Base-by-base conservation (phyloP, 2,113 vertebrate genomes). In the Lamprotornis superbus region DNA sequence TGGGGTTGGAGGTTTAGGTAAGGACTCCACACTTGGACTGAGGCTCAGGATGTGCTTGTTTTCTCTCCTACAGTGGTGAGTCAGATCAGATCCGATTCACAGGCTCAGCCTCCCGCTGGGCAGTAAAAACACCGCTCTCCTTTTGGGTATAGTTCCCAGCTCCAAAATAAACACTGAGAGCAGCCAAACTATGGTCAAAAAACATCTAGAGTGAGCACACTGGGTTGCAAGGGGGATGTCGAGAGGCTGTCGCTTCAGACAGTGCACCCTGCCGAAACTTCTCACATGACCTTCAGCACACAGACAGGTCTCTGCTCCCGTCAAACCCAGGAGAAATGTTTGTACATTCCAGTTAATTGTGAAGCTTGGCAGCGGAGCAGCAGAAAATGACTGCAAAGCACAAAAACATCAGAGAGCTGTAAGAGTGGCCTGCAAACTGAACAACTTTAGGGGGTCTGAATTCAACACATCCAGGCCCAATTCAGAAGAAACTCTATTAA, bases 1-100 rank as follows among this genome's bases (percentile, higher is more conserved):
- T 81, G 70, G 85, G 83, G 79, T 73, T 78, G 61, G 95, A 30
- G 79, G 60, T 87, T 95, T 97, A 90, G 91, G 93, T 94, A 75
- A 96, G 92, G 95, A 95, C 92, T 96, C 68, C 65, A 49, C 61
- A 52, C 64, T 95, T 94, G 95, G 92, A 83, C 30, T 1, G 23
- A 92, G 79, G 86, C 83, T 95, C 93, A 95, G 94, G 95, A 96
- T 93, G 71, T 96, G 81, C 95, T 96, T 96, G 93, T 97, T 97
- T 97, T 96, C 94, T 95, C 94, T 94, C 83, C 85, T 89, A 27
- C 79, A 96, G 90, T 33, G 68, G 92, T 96, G 95, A 97, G 79
- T 95, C 96, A 97, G 95, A 96, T 93, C 88, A 89, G 90, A 93
- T 96, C 93, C 6, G n/a, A 91, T 93, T 94, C 12, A 0, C 95